These are phyloP conservation scores for Glyptemys insculpta DNA, from an alignment of 2,797 vertebrate genomes.

Conservation along the genomic window DNA sequence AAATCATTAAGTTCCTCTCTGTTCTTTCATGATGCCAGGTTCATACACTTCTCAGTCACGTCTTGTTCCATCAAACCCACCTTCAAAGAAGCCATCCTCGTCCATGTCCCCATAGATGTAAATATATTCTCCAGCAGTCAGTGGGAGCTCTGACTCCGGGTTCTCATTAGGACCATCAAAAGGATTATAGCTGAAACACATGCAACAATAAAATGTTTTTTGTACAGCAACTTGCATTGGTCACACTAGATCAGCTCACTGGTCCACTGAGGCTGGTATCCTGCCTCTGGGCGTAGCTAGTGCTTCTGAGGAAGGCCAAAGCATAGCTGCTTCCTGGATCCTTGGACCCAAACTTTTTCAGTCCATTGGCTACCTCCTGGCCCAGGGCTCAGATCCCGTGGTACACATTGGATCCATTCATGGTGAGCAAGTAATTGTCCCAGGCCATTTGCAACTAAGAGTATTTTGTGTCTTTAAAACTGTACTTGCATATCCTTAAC, in stretches of 20 bases:
- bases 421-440: not conserved
- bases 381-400: not conserved
- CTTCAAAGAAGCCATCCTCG: constrained; percentile 99
- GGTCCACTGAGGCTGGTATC: not conserved
- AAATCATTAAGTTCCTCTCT: not conserved
- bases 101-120: constrained; percentile 98
- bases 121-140: constrained; percentile 98
- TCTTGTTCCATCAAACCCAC: constrained; percentile 73
- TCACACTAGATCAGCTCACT: not conserved
- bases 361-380: not conserved
- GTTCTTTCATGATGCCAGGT: not conserved
- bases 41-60: not conserved
- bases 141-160: constrained; percentile 96
- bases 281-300: not conserved
- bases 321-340: not conserved
- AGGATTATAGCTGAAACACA: constrained; percentile 93
- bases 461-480: not conserved
- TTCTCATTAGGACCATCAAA: constrained; percentile 98
- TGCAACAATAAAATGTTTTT: not conserved
- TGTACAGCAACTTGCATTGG: not conserved
- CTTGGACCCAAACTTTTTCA: not conserved
- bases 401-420: not conserved
- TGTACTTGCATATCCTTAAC: not conserved
- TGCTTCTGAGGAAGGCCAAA: not conserved
- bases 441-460: not conserved